Base-by-base conservation (phyloP, 1,140 invertebrate species). In the Frieseomelitta varia region DNA sequence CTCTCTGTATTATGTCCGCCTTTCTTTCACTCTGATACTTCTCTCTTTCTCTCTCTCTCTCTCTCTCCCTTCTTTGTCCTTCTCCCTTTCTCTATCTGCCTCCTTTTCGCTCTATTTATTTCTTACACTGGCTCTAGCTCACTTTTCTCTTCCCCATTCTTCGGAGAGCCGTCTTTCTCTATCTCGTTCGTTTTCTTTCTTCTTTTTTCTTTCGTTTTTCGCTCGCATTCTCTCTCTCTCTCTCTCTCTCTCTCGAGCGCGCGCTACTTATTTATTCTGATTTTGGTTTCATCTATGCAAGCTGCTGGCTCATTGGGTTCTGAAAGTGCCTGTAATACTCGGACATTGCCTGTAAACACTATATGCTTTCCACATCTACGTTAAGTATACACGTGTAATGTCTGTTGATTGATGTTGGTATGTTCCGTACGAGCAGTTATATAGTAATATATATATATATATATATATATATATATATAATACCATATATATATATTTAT, bases 381-480 rank as follows among this genome's bases (percentile, higher is more conserved):
- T 91, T 90, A 85, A 87, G 89, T 87, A 90, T 91, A 90, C 88
- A 91, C 90, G 86, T 91, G 88, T 91, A 90, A 91, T 91, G 85
- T 90, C 85, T 90, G 88, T 90, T 91, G 85, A 85, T 91, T 91
- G 88, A 71, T 91, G 86, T 91, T 90, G 89, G 77, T 87, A 87
- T 91, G 91, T 89, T 88, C 87, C 78, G 79, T 88, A 88, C 85
- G 81, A 84, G 53, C 55, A n/a, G n/a, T n/a, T n/a, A n/a, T n/a
- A n/a, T n/a, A n/a, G n/a, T n/a, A n/a, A n/a, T n/a, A n/a, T n/a
- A n/a, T n/a, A n/a, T n/a, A n/a, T n/a, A n/a, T n/a, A n/a, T n/a
- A n/a, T n/a, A n/a, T n/a, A n/a, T n/a, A n/a, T n/a, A n/a, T n/a
- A n/a, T n/a, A n/a, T n/a, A n/a, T n/a, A n/a, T n/a, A n/a, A n/a